Base-by-base conservation (phyloP, 2,797 vertebrate species). In the Bradypus variegatus region DNA sequence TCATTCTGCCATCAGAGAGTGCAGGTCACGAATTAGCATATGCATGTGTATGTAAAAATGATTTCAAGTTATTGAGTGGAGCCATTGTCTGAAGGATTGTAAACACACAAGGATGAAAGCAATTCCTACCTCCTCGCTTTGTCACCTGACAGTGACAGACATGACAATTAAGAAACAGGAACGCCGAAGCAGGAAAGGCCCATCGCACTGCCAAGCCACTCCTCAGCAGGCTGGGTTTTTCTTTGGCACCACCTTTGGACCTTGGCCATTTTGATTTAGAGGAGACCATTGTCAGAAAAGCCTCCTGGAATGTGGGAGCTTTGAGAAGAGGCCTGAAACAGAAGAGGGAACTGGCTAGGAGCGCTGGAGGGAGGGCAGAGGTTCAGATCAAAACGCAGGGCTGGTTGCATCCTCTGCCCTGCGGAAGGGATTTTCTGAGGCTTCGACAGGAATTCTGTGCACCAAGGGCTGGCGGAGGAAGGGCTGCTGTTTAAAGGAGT, bases 1-100 rank as follows among this genome's bases (percentile, higher is more conserved):
- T 95, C 93, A 93, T 88, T 90, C 92, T 75, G 69, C 91, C 89
- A 81, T 73, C 38, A 6, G 33, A 86, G 89, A 87, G 93, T 91
- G 80, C 90, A 90, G 95, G 95, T 95, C 90, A 95, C n/a, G 33
- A 72, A 92, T 96, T 95, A 94, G 90, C 94, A 94, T 96, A 95
- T 81, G 79, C 75, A 93, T 95, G 95, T 94, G 92, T 93, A 36
- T 94, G 86, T 95, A 91, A 92, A 95, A 95, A 96, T 94, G 94
- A 94, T 93, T 96, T 94, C 91, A 89, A 38, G 88, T 94, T 94
- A 95, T 94, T 84, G 95, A 95, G 93, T 89, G 81, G 65, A 93
- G 77, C 93, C 92, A 94, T 95, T 89, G 88, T 93, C 81, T 83
- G 85, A 95, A 92, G 70, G 81, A 72, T 84, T 89, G 64, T 76